Conservation (phyloP, 2,888 invertebrate species). For the Eumerus sabulonum region DNA sequence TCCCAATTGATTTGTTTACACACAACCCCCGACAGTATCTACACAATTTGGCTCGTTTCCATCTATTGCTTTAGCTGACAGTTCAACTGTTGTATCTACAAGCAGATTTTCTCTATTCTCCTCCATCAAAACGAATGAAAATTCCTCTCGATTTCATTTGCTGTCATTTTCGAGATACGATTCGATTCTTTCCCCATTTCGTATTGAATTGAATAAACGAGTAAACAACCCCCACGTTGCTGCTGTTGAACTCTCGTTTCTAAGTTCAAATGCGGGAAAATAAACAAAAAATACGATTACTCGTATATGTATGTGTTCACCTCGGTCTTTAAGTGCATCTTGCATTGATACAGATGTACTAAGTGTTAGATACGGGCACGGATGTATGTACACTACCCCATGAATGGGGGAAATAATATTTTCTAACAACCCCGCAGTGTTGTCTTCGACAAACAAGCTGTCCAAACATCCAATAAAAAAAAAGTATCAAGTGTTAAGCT, state of each 20-base stretch:
- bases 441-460: too few species aligned
- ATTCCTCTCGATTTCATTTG: constrained; percentile 7
- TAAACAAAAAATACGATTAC: constrained; percentile 10
- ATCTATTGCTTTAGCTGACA: constrained; percentile 31
- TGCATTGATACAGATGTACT: too few species aligned
- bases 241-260: constrained; percentile 39
- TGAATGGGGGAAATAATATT: too few species aligned
- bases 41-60: constrained; percentile 35
- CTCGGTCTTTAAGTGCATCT: too few species aligned
- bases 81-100: constrained; percentile 25
- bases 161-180: constrained; percentile 21
- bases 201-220: constrained; percentile 36
- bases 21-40: not conserved
- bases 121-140: too few species aligned
- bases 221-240: constrained; percentile 51
- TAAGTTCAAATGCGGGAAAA: constrained; percentile 45
- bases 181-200: not conserved
- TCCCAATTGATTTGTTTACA: constrained; percentile 42
- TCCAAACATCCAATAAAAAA: too few species aligned
- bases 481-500: too few species aligned
- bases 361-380: too few species aligned
- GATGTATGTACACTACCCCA: too few species aligned
- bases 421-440: too few species aligned
- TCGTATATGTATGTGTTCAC: too few species aligned
- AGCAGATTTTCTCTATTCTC: too few species aligned